phyloP scores from a whole-genome alignment of 2,113 vertebrate genomes.

The Osmerus mordax region DNA sequence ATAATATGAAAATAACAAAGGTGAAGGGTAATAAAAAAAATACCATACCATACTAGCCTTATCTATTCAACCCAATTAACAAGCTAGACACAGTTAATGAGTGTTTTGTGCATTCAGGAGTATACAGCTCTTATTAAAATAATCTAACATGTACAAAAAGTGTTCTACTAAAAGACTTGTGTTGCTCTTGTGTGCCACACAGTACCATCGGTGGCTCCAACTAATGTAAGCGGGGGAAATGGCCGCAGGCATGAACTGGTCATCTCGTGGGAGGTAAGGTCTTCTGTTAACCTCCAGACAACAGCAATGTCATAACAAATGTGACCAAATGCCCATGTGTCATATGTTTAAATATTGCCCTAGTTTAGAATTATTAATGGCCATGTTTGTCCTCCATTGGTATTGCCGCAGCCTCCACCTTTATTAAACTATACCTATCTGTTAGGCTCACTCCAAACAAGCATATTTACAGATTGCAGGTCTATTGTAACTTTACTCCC shows the following conservation, averaged over 20 bases:
- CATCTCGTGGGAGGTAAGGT: slow-evolving; percentile 96
- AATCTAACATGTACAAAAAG: too few relatives aligned
- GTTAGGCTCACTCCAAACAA: slow-evolving; percentile 20
- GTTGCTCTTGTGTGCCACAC: slow-evolving; percentile 27
- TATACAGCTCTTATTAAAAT: slow-evolving; percentile 21
- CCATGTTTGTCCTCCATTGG: too few relatives aligned
- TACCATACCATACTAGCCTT: slow-evolving; percentile 47
- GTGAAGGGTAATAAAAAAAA: slow-evolving; percentile 46
- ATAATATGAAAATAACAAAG: slow-evolving; percentile 57
- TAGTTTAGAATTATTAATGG: too few relatives aligned
- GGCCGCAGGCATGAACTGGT: slow-evolving; percentile 92
- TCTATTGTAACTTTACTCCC: slow-evolving; percentile 13
- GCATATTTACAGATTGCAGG: slow-evolving; percentile 13
- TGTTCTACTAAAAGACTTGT: not conserved
- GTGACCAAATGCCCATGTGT: not conserved
- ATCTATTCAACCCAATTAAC: slow-evolving; percentile 52
- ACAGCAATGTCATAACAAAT: not conserved
- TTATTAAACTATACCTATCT: not conserved
- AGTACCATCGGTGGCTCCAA: slow-evolving; percentile 93
- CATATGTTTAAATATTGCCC: too few relatives aligned
- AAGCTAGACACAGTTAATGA: slow-evolving; percentile 45
- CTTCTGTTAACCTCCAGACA: not conserved
- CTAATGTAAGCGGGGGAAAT: slow-evolving; percentile 91
- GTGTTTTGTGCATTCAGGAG: too few relatives aligned
- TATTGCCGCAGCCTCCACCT: too few relatives aligned